Base-by-base conservation (phyloP, 2,113 vertebrate genomes). In the Pantherophis guttatus region DNA sequence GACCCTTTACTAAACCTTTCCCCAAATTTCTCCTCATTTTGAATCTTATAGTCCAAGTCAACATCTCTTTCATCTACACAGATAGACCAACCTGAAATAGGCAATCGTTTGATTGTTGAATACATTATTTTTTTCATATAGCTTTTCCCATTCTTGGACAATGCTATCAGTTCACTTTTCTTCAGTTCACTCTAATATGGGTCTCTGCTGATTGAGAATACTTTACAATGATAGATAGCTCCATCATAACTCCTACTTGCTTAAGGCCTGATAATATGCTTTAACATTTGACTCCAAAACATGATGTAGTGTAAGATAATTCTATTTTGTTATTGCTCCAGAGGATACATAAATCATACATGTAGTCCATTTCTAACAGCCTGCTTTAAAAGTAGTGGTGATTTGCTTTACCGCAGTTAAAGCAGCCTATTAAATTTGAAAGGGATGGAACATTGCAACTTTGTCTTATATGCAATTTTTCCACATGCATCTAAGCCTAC, bases 241-340 rank as follows among this genome's bases (percentile, higher is more conserved):
- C 94, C 58, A 92, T 93, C 90, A 11, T 88, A 93, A 94, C 94
- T 95, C 48, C 3, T 59, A 94, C 4, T 90, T 90, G 92, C 86
- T 93, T 93, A 94, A 96, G 95, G 50, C 89, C 94, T 94, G 93
- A 93, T 96, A 96, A 97, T 94, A 95, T 26, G 96, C 94, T 95
- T 97, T 97, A 96, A 97, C 96, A 97, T 96, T 96, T 96, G 94
- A 93, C 48, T 85, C 95, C 87, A 93, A 93, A 94, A 75, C 92
- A 65, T 94, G 94, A 94, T 93, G 17, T 54, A 90, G 91, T 96
- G 93, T 93, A 94, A 96, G 92, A 94, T 53, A 96, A 97, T 94
- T 97, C 93, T 92, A 94, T 95, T 94, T 93, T 95, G 95, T 95
- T 97, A 92, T 93, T 95, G 95, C 97, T 96, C 96, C 94, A 95